phyloP scores from a whole-genome alignment of 2,113 vertebrate genomes.

The Genyomyrus donnyi region DNA sequence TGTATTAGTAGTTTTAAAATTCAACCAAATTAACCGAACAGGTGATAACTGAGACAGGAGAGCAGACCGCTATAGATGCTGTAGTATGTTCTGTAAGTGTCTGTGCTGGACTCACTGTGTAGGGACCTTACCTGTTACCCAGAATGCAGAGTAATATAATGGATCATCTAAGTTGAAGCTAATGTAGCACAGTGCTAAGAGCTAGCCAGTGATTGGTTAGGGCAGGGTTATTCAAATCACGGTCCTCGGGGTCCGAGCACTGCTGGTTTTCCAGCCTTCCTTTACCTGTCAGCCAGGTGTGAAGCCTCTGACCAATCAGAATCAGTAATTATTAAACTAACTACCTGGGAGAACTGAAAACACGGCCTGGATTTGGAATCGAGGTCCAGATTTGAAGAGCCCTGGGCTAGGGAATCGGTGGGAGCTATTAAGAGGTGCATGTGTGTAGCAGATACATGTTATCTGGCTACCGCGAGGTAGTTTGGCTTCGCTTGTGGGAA shows the following conservation, averaged over 20 bases:
- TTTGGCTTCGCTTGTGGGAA: background rate
- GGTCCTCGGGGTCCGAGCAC: no score
- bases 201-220: background rate
- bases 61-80: background rate
- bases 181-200: background rate
- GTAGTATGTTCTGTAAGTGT: background rate
- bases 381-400: no score
- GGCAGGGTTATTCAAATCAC: no score
- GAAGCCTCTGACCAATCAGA: no score
- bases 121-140: background rate
- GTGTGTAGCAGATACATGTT: background rate
- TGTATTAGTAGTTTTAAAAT: background rate
- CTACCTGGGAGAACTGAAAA: no score
- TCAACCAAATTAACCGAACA: background rate
- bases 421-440: background rate
- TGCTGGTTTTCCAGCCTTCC: no score
- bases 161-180: background rate
- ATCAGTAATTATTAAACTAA: no score
- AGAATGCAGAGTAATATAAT: background rate
- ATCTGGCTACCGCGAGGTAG: background rate
- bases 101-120: background rate
- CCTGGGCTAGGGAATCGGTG: no score
- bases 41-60: background rate
- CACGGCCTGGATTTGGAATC: no score
- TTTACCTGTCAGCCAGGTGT: no score